Evolutionary conservation across 2,113 vertebrate genomes (phyloP).

Genomic region (Etheostoma spectabile): DNA sequence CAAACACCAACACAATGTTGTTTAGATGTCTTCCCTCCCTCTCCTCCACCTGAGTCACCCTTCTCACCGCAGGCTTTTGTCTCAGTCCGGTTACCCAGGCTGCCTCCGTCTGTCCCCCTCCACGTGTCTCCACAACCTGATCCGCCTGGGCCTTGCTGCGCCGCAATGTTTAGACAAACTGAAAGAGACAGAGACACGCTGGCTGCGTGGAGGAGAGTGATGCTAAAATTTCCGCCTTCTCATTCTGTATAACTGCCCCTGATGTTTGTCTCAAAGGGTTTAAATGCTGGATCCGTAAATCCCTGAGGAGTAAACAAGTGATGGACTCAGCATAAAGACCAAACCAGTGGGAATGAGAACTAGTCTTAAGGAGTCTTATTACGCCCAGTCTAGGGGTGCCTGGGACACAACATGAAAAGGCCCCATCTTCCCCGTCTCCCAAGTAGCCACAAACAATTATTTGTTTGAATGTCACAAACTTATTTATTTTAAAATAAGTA

Average conservation of each 20-base stretch:
- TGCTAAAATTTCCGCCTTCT: slow-evolving; percentile 40
- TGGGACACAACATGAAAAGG: too few species aligned
- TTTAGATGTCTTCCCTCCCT: slow-evolving; percentile 31
- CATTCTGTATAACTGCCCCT: slow-evolving; percentile 23
- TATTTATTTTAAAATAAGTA: too few species aligned
- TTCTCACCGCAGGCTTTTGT: slow-evolving; percentile 60
- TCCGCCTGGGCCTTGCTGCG: slow-evolving; percentile 24
- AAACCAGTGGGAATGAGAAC: slow-evolving; percentile 21
- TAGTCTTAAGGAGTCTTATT: too few species aligned
- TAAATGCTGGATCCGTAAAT: slow-evolving; percentile 41
- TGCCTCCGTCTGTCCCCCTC: slow-evolving; percentile 59
- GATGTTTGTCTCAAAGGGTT: slow-evolving; percentile 52
- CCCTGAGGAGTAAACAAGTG: slow-evolving; percentile 43
- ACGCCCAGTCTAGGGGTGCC: too few species aligned
- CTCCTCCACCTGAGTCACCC: slow-evolving; percentile 66
- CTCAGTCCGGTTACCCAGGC: slow-evolving; percentile 37
- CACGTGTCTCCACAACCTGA: slow-evolving; percentile 43
- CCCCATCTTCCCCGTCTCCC: too few species aligned
- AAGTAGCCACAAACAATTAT: too few species aligned
- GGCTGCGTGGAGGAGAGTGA: slow-evolving; percentile 39
- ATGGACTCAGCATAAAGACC: slow-evolving; percentile 15
- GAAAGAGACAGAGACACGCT: slow-evolving; percentile 51
- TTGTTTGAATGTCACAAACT: too few species aligned
- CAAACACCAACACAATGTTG: slow-evolving; percentile 39
- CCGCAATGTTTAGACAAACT: slow-evolving; percentile 68